phyloP scores from a whole-genome alignment of 2,113 vertebrate genomes.

The Chrysochloris asiatica region DNA sequence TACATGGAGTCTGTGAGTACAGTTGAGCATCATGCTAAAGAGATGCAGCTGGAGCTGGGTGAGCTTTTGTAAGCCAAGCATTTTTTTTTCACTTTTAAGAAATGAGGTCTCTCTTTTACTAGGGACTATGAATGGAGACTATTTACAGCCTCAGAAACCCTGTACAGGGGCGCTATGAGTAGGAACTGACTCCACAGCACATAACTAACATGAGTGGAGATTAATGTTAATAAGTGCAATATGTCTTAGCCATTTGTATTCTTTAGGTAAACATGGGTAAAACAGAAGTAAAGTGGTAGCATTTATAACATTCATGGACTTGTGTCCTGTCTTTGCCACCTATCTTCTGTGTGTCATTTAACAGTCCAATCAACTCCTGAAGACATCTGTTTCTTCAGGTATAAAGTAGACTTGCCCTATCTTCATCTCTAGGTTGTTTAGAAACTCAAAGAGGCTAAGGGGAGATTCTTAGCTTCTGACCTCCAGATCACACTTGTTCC shows the following conservation, averaged over 20 bases:
- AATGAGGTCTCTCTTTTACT: not conserved
- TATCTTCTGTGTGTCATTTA: not conserved
- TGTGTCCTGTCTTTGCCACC: not conserved
- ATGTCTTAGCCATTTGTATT: not conserved
- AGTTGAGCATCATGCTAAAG: not conserved
- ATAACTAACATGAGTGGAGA: too few relatives aligned
- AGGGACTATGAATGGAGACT: not conserved
- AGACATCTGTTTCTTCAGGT: too few relatives aligned
- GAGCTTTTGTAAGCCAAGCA: not conserved
- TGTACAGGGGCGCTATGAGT: too few relatives aligned
- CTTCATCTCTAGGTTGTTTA: not conserved
- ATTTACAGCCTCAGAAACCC: too few relatives aligned
- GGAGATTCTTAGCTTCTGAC: not conserved
- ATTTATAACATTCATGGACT: not conserved
- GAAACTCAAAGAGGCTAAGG: not conserved
- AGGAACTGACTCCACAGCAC: too few relatives aligned
- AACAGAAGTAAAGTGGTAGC: not conserved
- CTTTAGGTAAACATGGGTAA: not conserved
- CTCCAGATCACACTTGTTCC: not conserved
- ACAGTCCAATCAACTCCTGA: too few relatives aligned
- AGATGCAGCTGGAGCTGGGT: not conserved
- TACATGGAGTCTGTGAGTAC: not conserved
- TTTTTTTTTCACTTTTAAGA: not conserved
- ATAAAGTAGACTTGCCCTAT: too few relatives aligned
- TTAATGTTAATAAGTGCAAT: too few relatives aligned